phyloP scores from a whole-genome alignment of 2,113 vertebrate species.

The Rallus limicola region DNA sequence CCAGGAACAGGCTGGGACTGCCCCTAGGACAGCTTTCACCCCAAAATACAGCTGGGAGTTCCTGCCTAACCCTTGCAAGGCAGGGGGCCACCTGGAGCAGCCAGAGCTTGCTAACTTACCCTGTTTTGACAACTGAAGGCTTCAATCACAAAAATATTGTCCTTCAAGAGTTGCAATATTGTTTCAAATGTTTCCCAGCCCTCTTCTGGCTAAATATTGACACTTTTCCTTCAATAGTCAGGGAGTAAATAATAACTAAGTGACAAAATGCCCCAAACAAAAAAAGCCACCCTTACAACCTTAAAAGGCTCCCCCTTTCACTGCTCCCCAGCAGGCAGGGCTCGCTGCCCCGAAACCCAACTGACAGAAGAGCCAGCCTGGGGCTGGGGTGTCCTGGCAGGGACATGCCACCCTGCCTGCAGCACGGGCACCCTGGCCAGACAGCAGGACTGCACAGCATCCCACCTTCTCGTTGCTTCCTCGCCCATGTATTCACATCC shows the following conservation, averaged over 20 bases:
- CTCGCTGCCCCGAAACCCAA: not conserved
- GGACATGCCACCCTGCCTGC: fast-evolving
- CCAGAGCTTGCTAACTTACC: not conserved
- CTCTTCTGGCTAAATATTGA: not conserved
- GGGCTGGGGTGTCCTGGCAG: fast-evolving
- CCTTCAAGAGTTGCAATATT: not conserved
- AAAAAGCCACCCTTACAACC: not conserved
- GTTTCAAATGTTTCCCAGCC: not conserved
- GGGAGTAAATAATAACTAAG: not conserved
- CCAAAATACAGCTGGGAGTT: not conserved
- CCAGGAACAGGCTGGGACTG: not conserved
- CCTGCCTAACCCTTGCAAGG: not conserved
- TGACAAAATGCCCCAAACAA: not conserved
- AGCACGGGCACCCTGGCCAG: not conserved
- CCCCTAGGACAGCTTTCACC: not conserved
- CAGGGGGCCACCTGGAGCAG: not conserved
- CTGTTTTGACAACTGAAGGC: not conserved
- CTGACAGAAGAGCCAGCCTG: not conserved
- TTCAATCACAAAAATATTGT: not conserved
- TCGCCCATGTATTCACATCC: fast-evolving
- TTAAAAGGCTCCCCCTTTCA: not conserved
- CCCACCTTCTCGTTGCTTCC: not conserved
- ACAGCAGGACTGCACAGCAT: not conserved
- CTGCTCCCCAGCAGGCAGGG: not conserved
- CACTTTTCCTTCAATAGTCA: not conserved